Base-by-base conservation (phyloP, 2,113 vertebrate species). In the Phyllostomus discolor region DNA sequence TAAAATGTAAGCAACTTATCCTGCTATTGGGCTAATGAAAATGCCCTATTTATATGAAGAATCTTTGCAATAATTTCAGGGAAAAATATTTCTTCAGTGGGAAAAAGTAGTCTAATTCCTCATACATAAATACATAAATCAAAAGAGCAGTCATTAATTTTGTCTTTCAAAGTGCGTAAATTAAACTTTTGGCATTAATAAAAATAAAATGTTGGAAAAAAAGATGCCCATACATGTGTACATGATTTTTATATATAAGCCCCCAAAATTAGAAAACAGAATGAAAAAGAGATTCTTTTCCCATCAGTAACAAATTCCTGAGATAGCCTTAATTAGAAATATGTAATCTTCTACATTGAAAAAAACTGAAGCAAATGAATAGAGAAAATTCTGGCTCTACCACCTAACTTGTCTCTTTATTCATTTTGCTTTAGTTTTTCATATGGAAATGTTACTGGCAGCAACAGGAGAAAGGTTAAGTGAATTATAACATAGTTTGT, bases 1-100 rank as follows among this genome's bases (percentile, higher is more conserved):
- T 81, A 76, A 92, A 94, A 86, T 82, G 15, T 90, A 88, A 92
- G 57, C 66, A 94, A 90, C 26, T 72, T 94, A 90, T 41, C 28
- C 31, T 95, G n/a, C 8, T 76, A 92, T 5, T n/a, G n/a, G 33
- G 24, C 70, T 79, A 93, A 91, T 87, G 59, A 90, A 75, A 83
- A 92, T 33, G 76, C 70, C 75, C 38, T 95, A n/a, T 41, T 89
- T 70, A 35, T 57, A 83, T 82, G 11, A 82, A 93, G 41, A 96
- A 88, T 43, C 79, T 95, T 69, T 82, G 17, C n/a, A 94, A 91
- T 70, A 57, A 89, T 66, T 92, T 76, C 79, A 4, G n/a, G 31
- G 46, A 62, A n/a, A 87, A 57, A 26, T 52, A 28, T 35, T 91
- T 88, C 75, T 88, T 94, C 28, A 88, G 57, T 22, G 70, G 7